These are phyloP conservation scores for Lasioglossum morio DNA, from an alignment of 2,888 invertebrate species.

Conservation along the genomic window DNA sequence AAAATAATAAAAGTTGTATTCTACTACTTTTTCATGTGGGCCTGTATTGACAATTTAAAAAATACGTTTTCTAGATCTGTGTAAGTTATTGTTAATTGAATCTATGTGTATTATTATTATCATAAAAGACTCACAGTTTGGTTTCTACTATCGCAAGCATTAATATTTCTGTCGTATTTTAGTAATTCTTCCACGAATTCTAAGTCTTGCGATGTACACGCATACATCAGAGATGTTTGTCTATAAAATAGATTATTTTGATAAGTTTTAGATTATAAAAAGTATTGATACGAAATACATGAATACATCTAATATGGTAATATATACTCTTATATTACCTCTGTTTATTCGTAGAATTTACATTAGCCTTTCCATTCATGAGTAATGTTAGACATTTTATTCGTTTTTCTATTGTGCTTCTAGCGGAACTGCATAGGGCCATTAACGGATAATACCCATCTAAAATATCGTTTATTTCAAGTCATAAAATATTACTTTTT, in stretches of 20 bases:
- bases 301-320: constrained; percentile 17
- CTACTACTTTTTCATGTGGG: too few relatives aligned
- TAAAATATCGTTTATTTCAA: constrained; percentile 76
- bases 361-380: constrained; percentile 86
- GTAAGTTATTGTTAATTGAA: too few relatives aligned
- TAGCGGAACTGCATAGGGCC: constrained; percentile 87
- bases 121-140: constrained; percentile 86
- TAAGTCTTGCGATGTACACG: constrained; percentile 86
- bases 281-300: constrained; percentile 4
- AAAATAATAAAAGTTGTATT: too few relatives aligned
- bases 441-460: constrained; percentile 88
- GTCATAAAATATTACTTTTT: constrained; percentile 4
- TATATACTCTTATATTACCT: constrained; percentile 73
- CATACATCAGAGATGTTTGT: constrained; percentile 88
- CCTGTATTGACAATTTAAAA: too few relatives aligned
- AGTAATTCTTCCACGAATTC: constrained; percentile 86
- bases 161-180: constrained; percentile 86
- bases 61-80: too few relatives aligned
- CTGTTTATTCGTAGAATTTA: constrained; percentile 86
- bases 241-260: constrained; percentile 81
- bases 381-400: constrained; percentile 85
- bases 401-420: constrained; percentile 82
- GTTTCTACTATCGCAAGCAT: constrained; percentile 87
- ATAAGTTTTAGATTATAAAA: constrained; percentile 20
- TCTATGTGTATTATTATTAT: neutral